Evolutionary conservation across 2,888 invertebrate genomes (phyloP).

Genomic region (Dicyrtoma fusca): DNA sequence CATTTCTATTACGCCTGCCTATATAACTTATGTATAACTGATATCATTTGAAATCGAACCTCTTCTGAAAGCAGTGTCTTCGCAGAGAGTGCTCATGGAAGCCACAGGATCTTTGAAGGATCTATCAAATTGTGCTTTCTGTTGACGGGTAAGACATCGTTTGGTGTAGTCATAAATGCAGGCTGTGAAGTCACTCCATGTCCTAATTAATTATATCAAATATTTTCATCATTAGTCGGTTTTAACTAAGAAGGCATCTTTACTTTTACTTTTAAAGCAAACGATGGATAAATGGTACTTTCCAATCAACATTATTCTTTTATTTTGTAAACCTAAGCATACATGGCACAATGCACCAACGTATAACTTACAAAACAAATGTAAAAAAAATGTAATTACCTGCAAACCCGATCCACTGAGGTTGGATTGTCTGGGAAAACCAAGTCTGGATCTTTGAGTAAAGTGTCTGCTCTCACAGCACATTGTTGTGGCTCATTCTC

Average conservation of each 20-base stretch:
- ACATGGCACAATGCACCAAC: no score
- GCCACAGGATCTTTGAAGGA: slow-evolving; percentile 52
- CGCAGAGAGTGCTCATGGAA: slow-evolving; percentile 53
- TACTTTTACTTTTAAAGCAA: no score
- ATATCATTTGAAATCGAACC: slow-evolving; percentile 37
- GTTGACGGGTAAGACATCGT: slow-evolving; percentile 41
- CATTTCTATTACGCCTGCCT: no score
- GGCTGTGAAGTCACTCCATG: slow-evolving; percentile 51
- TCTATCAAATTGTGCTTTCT: slow-evolving; percentile 52
- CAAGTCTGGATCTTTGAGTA: slow-evolving; percentile 47
- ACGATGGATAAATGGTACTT: no score
- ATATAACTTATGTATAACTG: no score
- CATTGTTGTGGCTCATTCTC: slow-evolving; percentile 46
- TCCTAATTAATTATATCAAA: slow-evolving; percentile 39
- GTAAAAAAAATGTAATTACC: slow-evolving; percentile 31
- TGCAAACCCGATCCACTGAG: slow-evolving; percentile 51
- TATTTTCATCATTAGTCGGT: neutral
- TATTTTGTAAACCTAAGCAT: no score
- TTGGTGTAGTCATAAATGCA: slow-evolving; percentile 46
- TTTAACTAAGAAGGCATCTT: no score
- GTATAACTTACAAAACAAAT: neutral
- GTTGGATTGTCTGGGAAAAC: slow-evolving; percentile 44
- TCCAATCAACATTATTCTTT: no score
- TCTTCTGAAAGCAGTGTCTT: slow-evolving; percentile 52
- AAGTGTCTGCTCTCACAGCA: slow-evolving; percentile 48